phyloP scores from a whole-genome alignment of 1,140 invertebrate species.

The Lasioglossum baleicum region DNA sequence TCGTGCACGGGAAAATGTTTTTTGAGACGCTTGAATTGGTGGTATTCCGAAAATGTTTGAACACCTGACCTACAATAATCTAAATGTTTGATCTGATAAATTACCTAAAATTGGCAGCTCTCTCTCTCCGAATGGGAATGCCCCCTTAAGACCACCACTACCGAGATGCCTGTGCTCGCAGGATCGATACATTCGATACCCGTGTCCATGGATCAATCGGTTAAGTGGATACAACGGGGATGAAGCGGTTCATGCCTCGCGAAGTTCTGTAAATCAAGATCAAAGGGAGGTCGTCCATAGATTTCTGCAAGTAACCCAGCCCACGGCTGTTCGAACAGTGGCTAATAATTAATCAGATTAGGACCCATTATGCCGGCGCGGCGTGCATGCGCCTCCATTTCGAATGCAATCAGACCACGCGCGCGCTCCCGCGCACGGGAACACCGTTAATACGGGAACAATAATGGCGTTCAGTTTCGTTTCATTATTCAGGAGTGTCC shows the following conservation, averaged over 20 bases:
- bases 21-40: too few relatives aligned
- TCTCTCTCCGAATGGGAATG: too few relatives aligned
- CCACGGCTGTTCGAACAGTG: conserved; percentile 28
- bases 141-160: not conserved
- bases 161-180: too few relatives aligned
- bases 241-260: not conserved
- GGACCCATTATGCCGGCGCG: conserved; percentile 21
- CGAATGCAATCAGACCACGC: conserved; percentile 44
- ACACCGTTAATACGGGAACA: too few relatives aligned
- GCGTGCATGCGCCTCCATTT: conserved; percentile 27
- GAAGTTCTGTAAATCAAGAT: conserved; percentile 11
- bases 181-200: not conserved
- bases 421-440: too few relatives aligned
- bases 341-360: conserved; percentile 52
- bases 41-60: too few relatives aligned
- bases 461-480: too few relatives aligned
- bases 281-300: conserved; percentile 16
- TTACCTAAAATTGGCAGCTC: too few relatives aligned
- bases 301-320: conserved; percentile 21
- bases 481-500: conserved; percentile 9
- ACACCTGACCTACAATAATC: too few relatives aligned
- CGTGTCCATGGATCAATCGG: not conserved
- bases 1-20: too few relatives aligned
- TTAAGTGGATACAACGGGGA: not conserved
- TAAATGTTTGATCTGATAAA: too few relatives aligned